A percentile compares a stretch with the other conserved stretches of the same genome.
phyloP scores from a whole-genome alignment of 2,113 vertebrate genomes.

The Athene noctua region DNA sequence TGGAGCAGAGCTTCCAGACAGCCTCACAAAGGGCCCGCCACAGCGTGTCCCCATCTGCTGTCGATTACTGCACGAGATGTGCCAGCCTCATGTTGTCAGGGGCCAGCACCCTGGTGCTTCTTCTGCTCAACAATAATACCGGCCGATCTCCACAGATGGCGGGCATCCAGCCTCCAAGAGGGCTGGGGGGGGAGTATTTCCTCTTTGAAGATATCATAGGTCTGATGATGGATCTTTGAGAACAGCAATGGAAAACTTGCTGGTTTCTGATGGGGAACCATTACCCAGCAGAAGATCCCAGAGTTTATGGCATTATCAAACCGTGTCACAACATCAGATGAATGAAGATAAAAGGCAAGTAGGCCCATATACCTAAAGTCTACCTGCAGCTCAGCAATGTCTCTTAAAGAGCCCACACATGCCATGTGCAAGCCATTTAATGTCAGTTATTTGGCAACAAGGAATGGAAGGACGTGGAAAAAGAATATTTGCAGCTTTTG shows the following conservation, averaged over 20 bases:
- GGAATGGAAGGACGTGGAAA: background rate
- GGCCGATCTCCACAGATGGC: background rate
- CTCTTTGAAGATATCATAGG: background rate
- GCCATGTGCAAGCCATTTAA: background rate
- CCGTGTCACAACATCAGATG: background rate
- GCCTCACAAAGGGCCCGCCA: background rate
- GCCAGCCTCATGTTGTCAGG: background rate
- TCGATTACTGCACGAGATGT: background rate
- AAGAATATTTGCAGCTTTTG: background rate
- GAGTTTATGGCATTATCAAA: background rate
- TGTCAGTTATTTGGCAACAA: background rate
- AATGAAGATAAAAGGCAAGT: background rate
- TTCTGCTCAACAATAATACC: background rate
- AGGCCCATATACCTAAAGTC: background rate
- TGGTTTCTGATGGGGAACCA: background rate
- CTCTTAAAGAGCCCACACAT: background rate
- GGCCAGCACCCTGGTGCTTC: background rate
- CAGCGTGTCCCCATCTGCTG: background rate
- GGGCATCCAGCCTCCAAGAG: background rate
- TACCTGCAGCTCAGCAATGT: background rate
- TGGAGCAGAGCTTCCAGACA: background rate
- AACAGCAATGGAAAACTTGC: background rate
- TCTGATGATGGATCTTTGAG: background rate
- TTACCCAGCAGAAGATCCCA: background rate
- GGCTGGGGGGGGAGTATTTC: background rate